These are phyloP conservation scores for Nymphalis polychloros DNA, from an alignment of 2,888 invertebrate species.

Conservation along the genomic window DNA sequence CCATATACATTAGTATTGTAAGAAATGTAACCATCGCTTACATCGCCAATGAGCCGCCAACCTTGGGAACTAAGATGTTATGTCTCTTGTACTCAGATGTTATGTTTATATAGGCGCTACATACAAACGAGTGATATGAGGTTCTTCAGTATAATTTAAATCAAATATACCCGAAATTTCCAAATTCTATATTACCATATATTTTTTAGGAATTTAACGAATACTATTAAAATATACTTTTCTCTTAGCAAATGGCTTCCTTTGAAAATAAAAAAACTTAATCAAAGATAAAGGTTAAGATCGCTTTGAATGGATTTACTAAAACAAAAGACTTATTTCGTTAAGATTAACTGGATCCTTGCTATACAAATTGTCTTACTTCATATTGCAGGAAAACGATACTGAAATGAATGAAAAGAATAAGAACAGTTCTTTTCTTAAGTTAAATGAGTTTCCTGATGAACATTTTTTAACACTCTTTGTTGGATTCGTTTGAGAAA, in stretches of 20 bases:
- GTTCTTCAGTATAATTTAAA: too few relatives aligned
- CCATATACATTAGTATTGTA: too few relatives aligned
- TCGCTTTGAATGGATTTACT: slow-evolving; percentile 5
- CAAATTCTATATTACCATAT: too few relatives aligned
- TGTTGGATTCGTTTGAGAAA: not conserved
- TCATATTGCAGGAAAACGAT: not conserved
- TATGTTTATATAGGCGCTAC: too few relatives aligned
- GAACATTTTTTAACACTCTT: not conserved
- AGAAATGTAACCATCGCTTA: too few relatives aligned
- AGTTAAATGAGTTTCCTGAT: not conserved
- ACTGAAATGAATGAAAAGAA: slow-evolving; percentile 6
- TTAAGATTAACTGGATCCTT: slow-evolving; percentile 11
- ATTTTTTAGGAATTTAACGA: too few relatives aligned
- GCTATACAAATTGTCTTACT: slow-evolving; percentile 8
- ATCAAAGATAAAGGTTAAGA: slow-evolving; percentile 6
- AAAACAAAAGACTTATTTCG: slow-evolving; percentile 10
- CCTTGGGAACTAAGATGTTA: too few relatives aligned
- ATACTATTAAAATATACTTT: too few relatives aligned
- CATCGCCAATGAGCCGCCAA: too few relatives aligned
- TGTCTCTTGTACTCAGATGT: too few relatives aligned
- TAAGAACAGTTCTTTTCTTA: not conserved
- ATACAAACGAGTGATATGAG: too few relatives aligned
- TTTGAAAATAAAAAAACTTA: not conserved
- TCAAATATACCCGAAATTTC: too few relatives aligned
- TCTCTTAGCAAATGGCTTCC: not conserved